Evolutionary conservation across 2,113 vertebrate genomes (phyloP).

Genomic region (Thamnaconus septentrionalis): DNA sequence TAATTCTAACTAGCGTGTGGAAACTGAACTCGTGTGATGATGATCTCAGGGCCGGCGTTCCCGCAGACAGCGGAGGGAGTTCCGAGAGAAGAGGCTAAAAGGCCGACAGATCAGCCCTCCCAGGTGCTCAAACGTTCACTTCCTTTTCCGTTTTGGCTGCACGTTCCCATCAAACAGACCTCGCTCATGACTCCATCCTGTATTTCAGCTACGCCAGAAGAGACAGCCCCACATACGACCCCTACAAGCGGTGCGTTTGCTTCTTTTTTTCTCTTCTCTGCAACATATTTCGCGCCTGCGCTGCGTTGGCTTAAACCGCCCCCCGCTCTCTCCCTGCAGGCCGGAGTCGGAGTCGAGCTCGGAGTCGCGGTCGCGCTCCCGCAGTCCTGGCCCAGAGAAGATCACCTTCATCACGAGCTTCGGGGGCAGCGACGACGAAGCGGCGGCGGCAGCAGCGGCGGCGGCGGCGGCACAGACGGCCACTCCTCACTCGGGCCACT

Average conservation of each 20-base stretch:
- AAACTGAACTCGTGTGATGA: background rate
- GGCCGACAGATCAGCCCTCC: conserved; percentile 96
- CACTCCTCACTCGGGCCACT: conserved; percentile 66
- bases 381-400: conserved; percentile 85
- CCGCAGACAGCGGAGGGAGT: conserved; percentile 91
- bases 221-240: conserved; percentile 95
- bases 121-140: conserved; percentile 74
- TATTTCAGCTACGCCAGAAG: conserved; percentile 86
- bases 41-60: conserved; percentile 86
- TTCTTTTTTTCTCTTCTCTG: background rate
- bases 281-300: background rate
- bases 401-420: conserved; percentile 98
- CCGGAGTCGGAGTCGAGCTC: conserved; percentile 87
- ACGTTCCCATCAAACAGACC: background rate
- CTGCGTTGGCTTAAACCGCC: background rate
- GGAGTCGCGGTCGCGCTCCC: conserved; percentile 84
- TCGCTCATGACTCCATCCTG: background rate
- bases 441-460: conserved; percentile 84
- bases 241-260: conserved; percentile 87
- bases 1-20: background rate
- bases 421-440: conserved; percentile 92
- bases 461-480: conserved; percentile 72
- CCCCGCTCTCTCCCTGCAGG: conserved; percentile 39
- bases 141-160: background rate
- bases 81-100: conserved; percentile 92